These are phyloP conservation scores for Pangasianodon hypophthalmus DNA, from an alignment of 2,113 vertebrate species.

Conservation along the genomic window DNA sequence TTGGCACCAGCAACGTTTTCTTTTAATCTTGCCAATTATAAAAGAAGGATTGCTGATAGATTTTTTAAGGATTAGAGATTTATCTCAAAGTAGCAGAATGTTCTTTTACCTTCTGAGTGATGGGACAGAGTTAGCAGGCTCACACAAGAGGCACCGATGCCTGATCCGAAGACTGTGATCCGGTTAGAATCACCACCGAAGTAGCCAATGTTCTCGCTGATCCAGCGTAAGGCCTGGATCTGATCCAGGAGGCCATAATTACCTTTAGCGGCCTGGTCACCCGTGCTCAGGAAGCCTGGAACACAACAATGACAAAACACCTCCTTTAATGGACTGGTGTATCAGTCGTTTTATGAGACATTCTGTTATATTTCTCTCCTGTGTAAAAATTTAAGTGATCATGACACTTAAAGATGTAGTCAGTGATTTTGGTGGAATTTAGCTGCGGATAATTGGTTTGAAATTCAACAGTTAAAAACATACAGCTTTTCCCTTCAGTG, in stretches of 20 bases:
- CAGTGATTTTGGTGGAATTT: neutral
- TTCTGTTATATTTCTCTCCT: neutral
- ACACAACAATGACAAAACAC: conserved; percentile 16
- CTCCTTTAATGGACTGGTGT: neutral
- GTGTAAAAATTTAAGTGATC: neutral
- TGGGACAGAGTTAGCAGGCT: conserved; percentile 97
- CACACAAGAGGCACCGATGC: conserved; percentile 96
- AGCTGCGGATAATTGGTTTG: neutral
- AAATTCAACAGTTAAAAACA: neutral
- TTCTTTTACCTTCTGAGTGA: conserved; percentile 91
- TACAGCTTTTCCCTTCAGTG: neutral
- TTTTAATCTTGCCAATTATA: neutral
- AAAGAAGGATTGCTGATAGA: neutral
- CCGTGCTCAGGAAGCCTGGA: conserved; percentile 95
- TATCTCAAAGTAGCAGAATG: neutral
- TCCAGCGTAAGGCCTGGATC: conserved; percentile 97
- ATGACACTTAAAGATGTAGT: neutral
- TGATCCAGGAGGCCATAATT: conserved; percentile 98
- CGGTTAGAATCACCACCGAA: conserved; percentile 95
- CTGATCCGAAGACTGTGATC: conserved; percentile 96
- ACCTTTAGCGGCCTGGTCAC: conserved; percentile 98
- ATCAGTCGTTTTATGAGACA: neutral
- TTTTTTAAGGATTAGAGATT: neutral
- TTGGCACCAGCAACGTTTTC: neutral
- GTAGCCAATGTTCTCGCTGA: conserved; percentile 98